Evolutionary conservation across 2,888 invertebrate species (phyloP), one percentile per base, ranked within the genome.

Genomic region (Subacronicta megacephala): DNA sequence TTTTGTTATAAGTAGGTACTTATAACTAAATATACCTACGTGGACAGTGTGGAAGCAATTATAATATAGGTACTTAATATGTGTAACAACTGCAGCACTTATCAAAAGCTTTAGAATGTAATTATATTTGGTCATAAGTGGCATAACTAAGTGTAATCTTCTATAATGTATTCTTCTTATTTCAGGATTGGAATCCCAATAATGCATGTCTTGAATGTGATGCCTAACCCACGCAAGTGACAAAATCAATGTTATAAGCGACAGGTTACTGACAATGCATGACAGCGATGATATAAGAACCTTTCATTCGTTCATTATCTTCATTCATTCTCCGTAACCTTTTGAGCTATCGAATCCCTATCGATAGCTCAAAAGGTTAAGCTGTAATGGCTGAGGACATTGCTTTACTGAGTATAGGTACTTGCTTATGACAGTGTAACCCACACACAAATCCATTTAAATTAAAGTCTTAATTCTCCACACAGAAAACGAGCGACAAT

Each of bases 191-290:
- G 53, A 53, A 60, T 66, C 20, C 38, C 17, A 46, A 44, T 36
- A 35, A 51, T 36, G 49, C 31, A 20, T 50, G 49, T 18, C 31
- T 46, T 26, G n/a, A 37, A 58, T 15, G 43, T 40, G 56, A 46
- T 62, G 35, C 52, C 49, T 45, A 57, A 40, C 65, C 68, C 62
- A 66, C 65, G 52, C 62, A 33, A 26, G 26, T n/a, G 3, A 29
- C 45, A 51, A 23, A 45, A 38, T 17, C 35, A 33, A 45, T 47
- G 61, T 46, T 31, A 23, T 31, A 23, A 50, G 38, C 9, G 13
- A 23, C 45, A 13, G 15, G 16, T 41, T 33, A 26, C 17, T 41
- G 10, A 64, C 59, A 58, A 42, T 43, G 52, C 45, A 17, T 29
- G 35, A 41, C 18, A 29, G 29, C 12, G 29, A 29, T 29, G 12